Evolutionary conservation across 2,888 invertebrate species (phyloP).

Genomic region (Acrobasis consociella): DNA sequence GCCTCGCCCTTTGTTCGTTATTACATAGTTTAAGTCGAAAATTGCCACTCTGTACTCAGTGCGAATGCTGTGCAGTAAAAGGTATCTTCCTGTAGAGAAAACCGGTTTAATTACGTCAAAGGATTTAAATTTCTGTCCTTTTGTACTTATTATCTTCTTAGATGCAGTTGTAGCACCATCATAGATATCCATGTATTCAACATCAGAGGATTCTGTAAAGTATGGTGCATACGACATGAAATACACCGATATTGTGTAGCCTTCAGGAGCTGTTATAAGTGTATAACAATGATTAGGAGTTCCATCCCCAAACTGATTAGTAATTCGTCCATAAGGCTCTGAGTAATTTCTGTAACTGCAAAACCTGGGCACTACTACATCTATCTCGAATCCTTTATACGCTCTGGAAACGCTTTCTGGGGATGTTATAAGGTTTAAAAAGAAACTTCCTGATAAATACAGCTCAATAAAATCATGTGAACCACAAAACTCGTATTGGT

Average conservation of each 20-base stretch:
- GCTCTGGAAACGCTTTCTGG: neutral
- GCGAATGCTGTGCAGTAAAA: neutral
- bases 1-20: neutral
- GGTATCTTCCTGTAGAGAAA: neutral
- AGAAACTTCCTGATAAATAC: neutral
- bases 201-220: neutral
- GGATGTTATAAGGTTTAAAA: neutral
- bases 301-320: neutral
- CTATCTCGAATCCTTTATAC: neutral
- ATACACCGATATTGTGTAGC: neutral
- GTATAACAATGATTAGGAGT: neutral
- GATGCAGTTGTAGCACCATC: neutral
- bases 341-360: neutral
- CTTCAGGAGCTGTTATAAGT: neutral
- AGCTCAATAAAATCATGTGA: neutral
- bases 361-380: neutral
- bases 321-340: neutral
- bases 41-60: neutral
- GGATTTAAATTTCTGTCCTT: neutral
- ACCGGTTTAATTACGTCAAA: neutral
- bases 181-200: neutral
- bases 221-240: neutral
- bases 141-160: neutral
- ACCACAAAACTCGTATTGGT: neutral
- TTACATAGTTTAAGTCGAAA: neutral